Evolutionary conservation across 1,140 invertebrate genomes (phyloP), one percentile per base, ranked within the genome.

Genomic region (Bathynomus jamesi): DNA sequence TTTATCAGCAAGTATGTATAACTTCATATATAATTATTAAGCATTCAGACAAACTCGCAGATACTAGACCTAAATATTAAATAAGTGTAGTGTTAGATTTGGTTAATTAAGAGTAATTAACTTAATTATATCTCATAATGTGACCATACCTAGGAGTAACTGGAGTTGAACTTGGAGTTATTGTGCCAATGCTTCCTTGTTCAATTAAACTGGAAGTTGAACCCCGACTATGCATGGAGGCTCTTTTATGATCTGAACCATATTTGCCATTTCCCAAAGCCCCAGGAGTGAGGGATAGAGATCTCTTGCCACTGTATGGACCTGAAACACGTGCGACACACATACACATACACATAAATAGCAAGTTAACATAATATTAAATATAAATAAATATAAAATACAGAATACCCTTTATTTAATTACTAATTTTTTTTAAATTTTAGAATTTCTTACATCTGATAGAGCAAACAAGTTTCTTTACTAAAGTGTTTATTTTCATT

Each of bases 211-310:
- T 94, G 77, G 90, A 92, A 65, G 90, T 92, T 82, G 91, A 93
- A 79, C 91, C 91, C 73, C 92, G 87, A 82, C 91, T 93, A 82
- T 94, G 92, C 83, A 94, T 90, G 81, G 91, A 94, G 81, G 91
- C 91, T 76, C 92, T 86, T 81, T 93, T 94, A 82, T 66, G 70
- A 25, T 71, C 67, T 1, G 40, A 60, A 21, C 53, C 73, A 61
- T 73, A 71, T 31, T 70, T 70, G 28, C 75, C 76, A 32, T 69
- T 76, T 25, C 70, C 71, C 61, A 80, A 65, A 11, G 80, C 78
- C 28, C 79, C 78, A 0, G 81, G 80, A 40, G 81, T 81, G 24
- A 81, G 76, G 5, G 79, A 80, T 5, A 78, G 75, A 53, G 79
- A 78, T 62, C 80, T 71, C 28, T 21, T 10, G 21, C 40, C 21